A percentile compares a stretch with the other conserved stretches of the same genome.
phyloP scores from a whole-genome alignment of 2,888 invertebrate species.

The Standfussiana lucernea region DNA sequence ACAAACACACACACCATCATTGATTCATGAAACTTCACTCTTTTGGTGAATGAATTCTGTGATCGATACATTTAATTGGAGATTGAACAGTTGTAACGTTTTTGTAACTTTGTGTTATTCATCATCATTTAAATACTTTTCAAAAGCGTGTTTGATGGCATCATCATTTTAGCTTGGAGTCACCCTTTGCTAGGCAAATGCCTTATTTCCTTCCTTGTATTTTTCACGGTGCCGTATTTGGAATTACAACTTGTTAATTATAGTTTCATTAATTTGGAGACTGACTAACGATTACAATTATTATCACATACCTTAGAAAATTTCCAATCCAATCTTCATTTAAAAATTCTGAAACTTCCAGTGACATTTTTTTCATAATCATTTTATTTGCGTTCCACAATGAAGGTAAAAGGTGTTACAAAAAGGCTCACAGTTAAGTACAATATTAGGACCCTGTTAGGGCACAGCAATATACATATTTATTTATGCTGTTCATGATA shows the following conservation, averaged over 20 bases:
- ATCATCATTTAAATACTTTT: constrained; percentile 20
- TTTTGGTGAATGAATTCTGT: constrained; percentile 45
- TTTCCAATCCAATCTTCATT: background rate
- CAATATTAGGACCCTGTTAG: background rate
- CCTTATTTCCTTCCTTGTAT: background rate
- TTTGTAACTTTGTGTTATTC: background rate
- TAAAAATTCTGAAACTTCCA: background rate
- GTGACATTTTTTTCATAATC: background rate
- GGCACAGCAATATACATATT: background rate
- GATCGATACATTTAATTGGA: constrained; percentile 38
- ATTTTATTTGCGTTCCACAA: background rate
- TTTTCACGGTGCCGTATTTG: no score
- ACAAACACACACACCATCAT: constrained; percentile 20
- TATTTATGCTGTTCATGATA: background rate
- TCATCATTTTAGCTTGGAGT: background rate
- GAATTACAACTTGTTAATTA: background rate
- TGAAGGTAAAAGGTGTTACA: background rate
- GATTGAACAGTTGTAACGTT: background rate
- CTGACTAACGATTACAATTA: background rate
- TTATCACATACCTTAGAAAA: background rate
- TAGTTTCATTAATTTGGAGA: background rate
- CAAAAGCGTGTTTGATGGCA: background rate
- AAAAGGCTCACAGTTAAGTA: background rate
- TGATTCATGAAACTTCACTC: constrained; percentile 36
- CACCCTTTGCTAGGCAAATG: background rate